phyloP scores from a whole-genome alignment of 2,888 invertebrate genomes.

The Troides oblongomaculatus region DNA sequence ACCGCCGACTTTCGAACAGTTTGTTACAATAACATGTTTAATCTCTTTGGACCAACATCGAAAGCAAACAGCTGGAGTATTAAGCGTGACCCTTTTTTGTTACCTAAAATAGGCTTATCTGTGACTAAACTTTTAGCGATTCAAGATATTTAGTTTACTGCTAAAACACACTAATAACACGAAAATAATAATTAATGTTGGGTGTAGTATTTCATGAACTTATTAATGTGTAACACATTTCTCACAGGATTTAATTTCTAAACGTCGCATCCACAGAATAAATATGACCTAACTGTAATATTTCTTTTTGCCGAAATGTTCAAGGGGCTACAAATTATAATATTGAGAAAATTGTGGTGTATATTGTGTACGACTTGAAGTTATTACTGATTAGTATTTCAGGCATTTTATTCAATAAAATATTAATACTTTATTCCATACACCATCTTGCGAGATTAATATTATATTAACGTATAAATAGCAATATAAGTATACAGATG shows the following conservation, averaged over 20 bases:
- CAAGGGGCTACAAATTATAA: too few relatives aligned
- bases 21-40: conserved; percentile 17
- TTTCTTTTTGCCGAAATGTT: too few relatives aligned
- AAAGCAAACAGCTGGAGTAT: conserved; percentile 11
- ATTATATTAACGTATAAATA: too few relatives aligned
- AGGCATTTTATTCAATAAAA: too few relatives aligned
- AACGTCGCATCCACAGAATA: too few relatives aligned
- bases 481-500: too few relatives aligned
- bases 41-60: conserved; percentile 14
- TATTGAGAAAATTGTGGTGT: too few relatives aligned
- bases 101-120: conserved; percentile 9
- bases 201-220: not conserved
- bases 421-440: too few relatives aligned
- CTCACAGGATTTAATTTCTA: not conserved
- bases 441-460: too few relatives aligned
- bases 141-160: not conserved
- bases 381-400: too few relatives aligned
- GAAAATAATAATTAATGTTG: not conserved
- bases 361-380: too few relatives aligned
- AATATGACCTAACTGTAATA: too few relatives aligned
- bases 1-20: conserved; percentile 5
- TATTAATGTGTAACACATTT: not conserved
- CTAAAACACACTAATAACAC: not conserved
- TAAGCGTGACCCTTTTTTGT: conserved; percentile 19
- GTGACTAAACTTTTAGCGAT: not conserved